Evolutionary conservation across 2,888 invertebrate species (phyloP), one percentile per base, ranked within the genome.

Genomic region (Vesta saturnalis): DNA sequence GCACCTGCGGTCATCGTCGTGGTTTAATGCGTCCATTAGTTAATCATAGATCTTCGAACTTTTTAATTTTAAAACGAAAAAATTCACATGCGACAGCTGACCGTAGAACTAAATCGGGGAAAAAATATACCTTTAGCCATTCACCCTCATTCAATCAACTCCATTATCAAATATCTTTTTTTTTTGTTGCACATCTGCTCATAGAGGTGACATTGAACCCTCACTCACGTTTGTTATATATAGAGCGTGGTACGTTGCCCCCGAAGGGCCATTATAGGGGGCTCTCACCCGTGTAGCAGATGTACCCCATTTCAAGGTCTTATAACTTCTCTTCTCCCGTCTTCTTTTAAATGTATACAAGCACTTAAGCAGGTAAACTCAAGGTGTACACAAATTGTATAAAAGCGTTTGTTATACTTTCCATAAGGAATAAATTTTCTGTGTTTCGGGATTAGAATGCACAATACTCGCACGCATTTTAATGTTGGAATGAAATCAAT

Each of bases 261-360:
- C 54, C 64, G 47, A 65, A 67, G 67, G 63, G 64, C 67, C 67
- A 70, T 70, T 70, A 70, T 52, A 60, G 64, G 66, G 70, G 67
- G 70, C 70, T 66, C 70, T 70, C 70, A 67, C 67, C 67, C 70
- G 70, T 70, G 67, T 56, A 63, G 67, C 70, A 70, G 70, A 70
- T 70, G 70, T 64, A 67, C 67, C 70, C 70, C 64, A 67, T 60
- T 67, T 67, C 67, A 66, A 66, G 70, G 66, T 63, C 54, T 64
- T 58, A 14, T 47, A 12, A n/a, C n/a, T 23, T 21, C 30, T 21
- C 3, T 12, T 46, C 67, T 19, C 22, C 30, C 54, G 35, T 4
- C 43, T 55, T 35, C 52, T 23, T 21, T 10, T 16, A 8, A 62
- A 43, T 18, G 60, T 57, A 21, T 22, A 47, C 47, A 16, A 47